Evolutionary conservation across 1,140 invertebrate genomes (phyloP), one percentile per base, ranked within the genome.

Genomic region (Hirudo medicinalis): DNA sequence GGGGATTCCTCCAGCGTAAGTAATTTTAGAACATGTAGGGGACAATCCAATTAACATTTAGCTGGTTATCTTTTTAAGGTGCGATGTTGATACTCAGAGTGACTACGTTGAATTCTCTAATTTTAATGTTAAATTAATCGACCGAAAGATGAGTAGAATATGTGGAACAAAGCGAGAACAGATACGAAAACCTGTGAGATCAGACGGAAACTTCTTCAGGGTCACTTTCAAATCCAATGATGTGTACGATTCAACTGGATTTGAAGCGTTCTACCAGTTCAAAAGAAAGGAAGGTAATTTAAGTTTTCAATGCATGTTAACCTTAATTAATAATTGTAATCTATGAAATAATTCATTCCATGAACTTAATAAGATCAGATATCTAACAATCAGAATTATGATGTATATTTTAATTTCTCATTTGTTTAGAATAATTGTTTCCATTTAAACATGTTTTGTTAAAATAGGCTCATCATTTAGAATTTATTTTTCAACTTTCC

Each of bases 51-150:
- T 25, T 63, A 63, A 63, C 20, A 11, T 63, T 63, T 22, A 63
- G 57, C 49, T 68, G 11, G 43, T 69, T 68, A 67, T 73, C 71
- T 57, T 76, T 82, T 82, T 32, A 82, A 94, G 92, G 74, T 95
- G 92, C 79, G 89, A 90, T 77, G 88, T 89, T 66, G 85, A 87
- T 57, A 90, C 91, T 17, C 89, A 90, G 4, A 94, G 91, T 77
- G 93, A 96, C 81, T 95, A 89, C 80, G 88, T 96, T 49, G 91
- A 94, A 80, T 94, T 97, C 80, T 94, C 91, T 20, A 96, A 96
- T 83, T 94, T 89, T 77, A 88, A 91, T 86, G 87, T 88, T 71
- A 63, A 74, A 6, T 70, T 77, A 60, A 83, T 86, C 57, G 93
- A 97, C 83, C 85, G 89, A 76, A 92, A 91, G 80, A 91, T 90